These are phyloP conservation scores for Malurus splendens DNA, from an alignment of 2,797 vertebrate species.

Conservation along the genomic window DNA sequence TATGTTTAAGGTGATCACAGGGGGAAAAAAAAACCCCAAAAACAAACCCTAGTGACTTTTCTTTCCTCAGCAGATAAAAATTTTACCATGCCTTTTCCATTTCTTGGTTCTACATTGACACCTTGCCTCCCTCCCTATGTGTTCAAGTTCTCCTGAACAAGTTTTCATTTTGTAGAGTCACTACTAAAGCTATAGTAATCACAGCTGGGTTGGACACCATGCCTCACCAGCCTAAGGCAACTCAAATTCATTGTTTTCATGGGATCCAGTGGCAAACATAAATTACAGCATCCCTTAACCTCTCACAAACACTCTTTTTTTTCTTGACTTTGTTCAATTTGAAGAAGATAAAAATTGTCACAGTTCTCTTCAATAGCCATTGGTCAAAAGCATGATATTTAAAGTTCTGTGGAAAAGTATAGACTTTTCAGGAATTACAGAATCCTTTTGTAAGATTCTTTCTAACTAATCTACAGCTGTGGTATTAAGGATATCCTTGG, in stretches of 20 bases:
- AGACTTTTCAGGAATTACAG: slow-evolving; percentile 22
- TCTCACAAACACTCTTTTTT: neutral
- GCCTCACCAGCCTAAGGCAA: neutral
- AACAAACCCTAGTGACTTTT: neutral
- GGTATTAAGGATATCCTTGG: slow-evolving; percentile 16
- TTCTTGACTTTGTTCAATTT: slow-evolving; percentile 6
- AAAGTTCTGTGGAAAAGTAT: slow-evolving; percentile 20
- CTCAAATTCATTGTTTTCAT: neutral
- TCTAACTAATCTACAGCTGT: neutral
- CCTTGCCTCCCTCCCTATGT: neutral
- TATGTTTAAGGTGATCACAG: neutral
- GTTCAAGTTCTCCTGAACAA: neutral
- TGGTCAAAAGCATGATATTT: slow-evolving; percentile 46
- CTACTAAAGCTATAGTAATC: neutral
- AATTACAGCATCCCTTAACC: slow-evolving; percentile 25
- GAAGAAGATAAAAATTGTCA: slow-evolving; percentile 45
- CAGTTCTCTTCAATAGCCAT: slow-evolving; percentile 37
- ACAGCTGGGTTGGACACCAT: neutral
- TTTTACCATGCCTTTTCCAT: neutral
- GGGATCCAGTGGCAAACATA: slow-evolving; percentile 20
- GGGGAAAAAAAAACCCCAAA: neutral
- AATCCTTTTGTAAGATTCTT: neutral
- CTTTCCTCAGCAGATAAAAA: neutral
- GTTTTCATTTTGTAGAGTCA: neutral
- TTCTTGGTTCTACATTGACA: neutral